These are phyloP conservation scores for Wasmannia auropunctata DNA, from an alignment of 1,140 invertebrate species.

Conservation along the genomic window DNA sequence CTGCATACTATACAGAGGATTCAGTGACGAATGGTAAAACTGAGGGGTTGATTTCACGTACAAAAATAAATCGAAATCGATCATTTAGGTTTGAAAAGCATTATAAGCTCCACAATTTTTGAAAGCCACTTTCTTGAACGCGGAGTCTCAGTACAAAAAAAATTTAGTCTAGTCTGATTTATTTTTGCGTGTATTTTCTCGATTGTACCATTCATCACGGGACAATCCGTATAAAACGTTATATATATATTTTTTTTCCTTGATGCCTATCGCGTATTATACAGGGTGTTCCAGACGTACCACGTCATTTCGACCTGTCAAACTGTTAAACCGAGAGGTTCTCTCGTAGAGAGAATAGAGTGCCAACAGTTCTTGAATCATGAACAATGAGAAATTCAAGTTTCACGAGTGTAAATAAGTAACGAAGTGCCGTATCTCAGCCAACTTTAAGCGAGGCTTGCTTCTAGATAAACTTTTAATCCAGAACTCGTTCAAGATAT, in stretches of 20 bases:
- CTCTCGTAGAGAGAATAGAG: not conserved
- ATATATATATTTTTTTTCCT: conserved; percentile 53
- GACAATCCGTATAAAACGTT: conserved; percentile 23
- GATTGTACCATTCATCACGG: not conserved
- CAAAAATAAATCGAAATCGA: conserved; percentile 20
- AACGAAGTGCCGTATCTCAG: not conserved
- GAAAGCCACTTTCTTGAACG: not conserved
- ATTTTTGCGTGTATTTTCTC: not conserved
- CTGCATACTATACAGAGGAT: conserved; percentile 1
- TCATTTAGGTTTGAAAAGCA: not conserved
- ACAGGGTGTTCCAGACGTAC: conserved; percentile 24
- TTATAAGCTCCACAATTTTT: not conserved
- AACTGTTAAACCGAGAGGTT: not conserved
- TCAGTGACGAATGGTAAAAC: not conserved
- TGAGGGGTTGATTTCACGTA: not conserved
- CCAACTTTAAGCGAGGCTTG: not conserved
- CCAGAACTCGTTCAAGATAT: not conserved
- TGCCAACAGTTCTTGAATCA: not conserved
- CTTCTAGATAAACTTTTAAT: conserved; percentile 10
- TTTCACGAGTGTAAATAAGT: conserved; percentile 4
- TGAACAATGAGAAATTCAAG: not conserved
- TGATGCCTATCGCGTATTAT: conserved; percentile 29
- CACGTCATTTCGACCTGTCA: not conserved
- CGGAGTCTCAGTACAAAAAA: not conserved
- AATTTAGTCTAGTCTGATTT: not conserved